Percentiles rank a stretch among this genome's conserved stretches.
These are phyloP conservation scores for Chanos chanos DNA, from an alignment of 2,797 vertebrate species.

Conservation along the genomic window DNA sequence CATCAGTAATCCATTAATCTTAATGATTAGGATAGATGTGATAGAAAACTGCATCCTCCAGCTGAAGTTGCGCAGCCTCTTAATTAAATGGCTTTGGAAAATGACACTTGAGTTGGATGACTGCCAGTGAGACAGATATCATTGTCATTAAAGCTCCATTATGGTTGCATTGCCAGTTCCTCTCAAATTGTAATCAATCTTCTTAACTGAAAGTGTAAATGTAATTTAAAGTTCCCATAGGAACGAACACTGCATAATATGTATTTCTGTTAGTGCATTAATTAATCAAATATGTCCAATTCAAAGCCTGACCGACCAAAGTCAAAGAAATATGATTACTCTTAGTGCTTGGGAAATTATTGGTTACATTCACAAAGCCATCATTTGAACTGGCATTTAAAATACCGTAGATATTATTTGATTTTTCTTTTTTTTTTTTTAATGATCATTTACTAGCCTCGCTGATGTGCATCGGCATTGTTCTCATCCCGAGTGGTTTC, in stretches of 20 bases:
- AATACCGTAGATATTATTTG: too few relatives aligned
- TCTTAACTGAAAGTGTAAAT: slow-evolving; percentile 28
- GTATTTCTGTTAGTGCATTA: slow-evolving; percentile 20
- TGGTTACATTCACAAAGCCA: background rate
- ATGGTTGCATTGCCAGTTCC: slow-evolving; percentile 44
- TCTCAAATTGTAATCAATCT: slow-evolving; percentile 35
- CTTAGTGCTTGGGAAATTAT: background rate
- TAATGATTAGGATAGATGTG: slow-evolving; percentile 16
- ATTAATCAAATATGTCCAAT: slow-evolving; percentile 25
- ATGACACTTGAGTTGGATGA: slow-evolving; percentile 31
- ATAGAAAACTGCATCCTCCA: slow-evolving; percentile 3
- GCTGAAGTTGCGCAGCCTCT: slow-evolving; percentile 18
- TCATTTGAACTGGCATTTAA: background rate
- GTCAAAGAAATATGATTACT: slow-evolving; percentile 2
- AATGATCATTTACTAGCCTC: background rate
- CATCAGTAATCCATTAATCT: slow-evolving; percentile 32
- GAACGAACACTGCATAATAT: slow-evolving; percentile 1
- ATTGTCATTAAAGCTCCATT: slow-evolving; percentile 46
- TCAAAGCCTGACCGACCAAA: background rate
- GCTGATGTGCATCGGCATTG: background rate
- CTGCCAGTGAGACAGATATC: slow-evolving; percentile 40
- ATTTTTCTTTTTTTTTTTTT: background rate
- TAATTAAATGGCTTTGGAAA: slow-evolving; percentile 33
- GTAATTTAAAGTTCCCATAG: slow-evolving; percentile 46
- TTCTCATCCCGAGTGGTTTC: too few relatives aligned